Conservation (phyloP, 2,797 vertebrate species). For the Neomorphus geoffroyi region DNA sequence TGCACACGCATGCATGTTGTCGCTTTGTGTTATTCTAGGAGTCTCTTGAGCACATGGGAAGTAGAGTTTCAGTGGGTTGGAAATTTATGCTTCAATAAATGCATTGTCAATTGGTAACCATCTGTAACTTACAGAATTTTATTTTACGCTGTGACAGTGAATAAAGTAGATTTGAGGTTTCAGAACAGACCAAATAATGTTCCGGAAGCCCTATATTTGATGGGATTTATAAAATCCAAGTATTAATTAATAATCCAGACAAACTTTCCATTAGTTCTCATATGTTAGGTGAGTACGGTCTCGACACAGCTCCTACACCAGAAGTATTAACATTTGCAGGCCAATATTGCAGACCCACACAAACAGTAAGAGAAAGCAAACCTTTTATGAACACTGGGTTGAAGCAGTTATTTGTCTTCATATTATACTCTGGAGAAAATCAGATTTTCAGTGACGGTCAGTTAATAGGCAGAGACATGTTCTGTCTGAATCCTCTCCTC, state of each 20-base stretch:
- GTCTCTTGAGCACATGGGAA: constrained; percentile 56
- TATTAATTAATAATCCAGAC: neutral
- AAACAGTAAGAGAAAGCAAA: neutral
- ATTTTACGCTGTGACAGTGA: neutral
- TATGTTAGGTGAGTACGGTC: neutral
- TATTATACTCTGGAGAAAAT: neutral
- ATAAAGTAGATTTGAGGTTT: neutral
- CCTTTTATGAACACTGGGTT: neutral
- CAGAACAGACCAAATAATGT: neutral
- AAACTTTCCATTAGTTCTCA: neutral
- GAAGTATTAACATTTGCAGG: neutral
- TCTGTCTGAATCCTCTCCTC: neutral
- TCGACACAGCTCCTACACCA: neutral
- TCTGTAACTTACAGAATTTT: constrained; percentile 38
- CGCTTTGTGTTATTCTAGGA: constrained; percentile 34
- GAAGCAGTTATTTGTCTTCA: neutral
- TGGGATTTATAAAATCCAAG: neutral
- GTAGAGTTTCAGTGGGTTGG: constrained; percentile 56
- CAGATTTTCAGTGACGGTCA: neutral
- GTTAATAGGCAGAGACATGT: neutral
- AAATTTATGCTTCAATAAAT: constrained; percentile 64
- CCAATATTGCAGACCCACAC: neutral
- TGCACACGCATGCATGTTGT: constrained; percentile 27
- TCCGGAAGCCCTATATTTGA: neutral
- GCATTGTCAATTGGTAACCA: constrained; percentile 50